Evolutionary conservation across 2,888 invertebrate species (phyloP).

Genomic region (Dicranocentrus wangi): DNA sequence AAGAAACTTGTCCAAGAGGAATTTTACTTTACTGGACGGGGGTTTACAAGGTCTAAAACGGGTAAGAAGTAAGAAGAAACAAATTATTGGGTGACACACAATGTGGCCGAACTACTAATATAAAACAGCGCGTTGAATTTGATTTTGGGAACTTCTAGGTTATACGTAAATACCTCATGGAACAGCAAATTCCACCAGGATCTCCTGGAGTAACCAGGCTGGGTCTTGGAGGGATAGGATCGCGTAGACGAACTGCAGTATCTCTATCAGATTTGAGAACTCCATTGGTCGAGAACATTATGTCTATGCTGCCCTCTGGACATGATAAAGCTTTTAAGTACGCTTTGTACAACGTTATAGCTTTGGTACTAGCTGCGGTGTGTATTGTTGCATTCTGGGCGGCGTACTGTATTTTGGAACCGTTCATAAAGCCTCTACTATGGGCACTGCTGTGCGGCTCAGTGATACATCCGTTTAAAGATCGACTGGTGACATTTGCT

Average conservation of each 20-base stretch:
- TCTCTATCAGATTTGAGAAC: slow-evolving; percentile 65
- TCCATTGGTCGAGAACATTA: slow-evolving; percentile 68
- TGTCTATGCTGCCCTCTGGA: slow-evolving; percentile 79
- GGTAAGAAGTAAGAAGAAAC: too few species aligned
- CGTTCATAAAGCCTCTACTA: slow-evolving; percentile 93
- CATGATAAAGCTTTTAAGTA: slow-evolving; percentile 93
- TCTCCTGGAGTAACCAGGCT: not conserved
- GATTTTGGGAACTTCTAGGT: too few species aligned
- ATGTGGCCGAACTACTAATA: too few species aligned
- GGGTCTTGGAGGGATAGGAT: not conserved
- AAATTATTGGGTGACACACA: too few species aligned
- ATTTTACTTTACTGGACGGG: too few species aligned
- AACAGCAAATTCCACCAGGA: not conserved
- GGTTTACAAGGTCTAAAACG: too few species aligned
- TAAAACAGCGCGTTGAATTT: too few species aligned
- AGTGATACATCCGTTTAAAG: slow-evolving; percentile 95
- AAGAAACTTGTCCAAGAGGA: too few species aligned
- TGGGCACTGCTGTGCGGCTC: slow-evolving; percentile 99
- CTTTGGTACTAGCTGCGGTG: slow-evolving; percentile 83
- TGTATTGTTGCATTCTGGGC: slow-evolving; percentile 84
- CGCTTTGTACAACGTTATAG: slow-evolving; percentile 91
- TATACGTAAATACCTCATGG: too few species aligned
- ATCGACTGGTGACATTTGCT: slow-evolving; percentile 76
- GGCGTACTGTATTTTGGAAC: slow-evolving; percentile 88
- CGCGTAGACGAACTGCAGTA: slow-evolving; percentile 35